Conservation (phyloP, 2,113 vertebrate species). For the Spea multiplicata region DNA sequence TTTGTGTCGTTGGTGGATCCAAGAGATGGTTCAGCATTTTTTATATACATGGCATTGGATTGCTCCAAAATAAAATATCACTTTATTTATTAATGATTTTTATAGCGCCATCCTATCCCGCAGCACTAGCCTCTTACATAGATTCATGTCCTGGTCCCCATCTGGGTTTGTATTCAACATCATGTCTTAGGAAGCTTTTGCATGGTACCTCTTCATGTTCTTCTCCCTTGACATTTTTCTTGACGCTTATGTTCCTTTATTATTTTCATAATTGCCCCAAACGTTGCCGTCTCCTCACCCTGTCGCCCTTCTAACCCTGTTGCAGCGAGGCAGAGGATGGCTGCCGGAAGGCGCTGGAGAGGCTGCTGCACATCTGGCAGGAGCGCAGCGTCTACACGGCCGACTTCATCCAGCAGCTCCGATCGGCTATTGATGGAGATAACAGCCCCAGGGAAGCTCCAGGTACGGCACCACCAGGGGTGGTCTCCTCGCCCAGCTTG, state of each 20-base stretch:
- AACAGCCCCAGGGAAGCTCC: constrained; percentile 82
- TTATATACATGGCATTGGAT: too few relatives aligned
- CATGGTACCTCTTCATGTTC: too few relatives aligned
- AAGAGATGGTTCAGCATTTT: too few relatives aligned
- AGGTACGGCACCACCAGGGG: constrained; percentile 65
- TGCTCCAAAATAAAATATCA: too few relatives aligned
- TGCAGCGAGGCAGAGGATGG: constrained; percentile 88
- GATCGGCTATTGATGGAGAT: constrained; percentile 90
- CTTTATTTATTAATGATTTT: too few relatives aligned
- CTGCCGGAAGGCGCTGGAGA: constrained; percentile 93
- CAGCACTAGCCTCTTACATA: too few relatives aligned
- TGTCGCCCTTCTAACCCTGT: constrained; percentile 32
- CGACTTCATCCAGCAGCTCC: constrained; percentile 96
- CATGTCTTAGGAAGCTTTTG: too few relatives aligned
- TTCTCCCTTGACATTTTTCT: not conserved
- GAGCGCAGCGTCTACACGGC: constrained; percentile 88
- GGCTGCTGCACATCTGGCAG: constrained; percentile 96
- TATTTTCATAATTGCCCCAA: too few relatives aligned
- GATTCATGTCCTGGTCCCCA: too few relatives aligned
- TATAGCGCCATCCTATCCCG: too few relatives aligned
- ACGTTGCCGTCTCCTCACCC: not conserved
- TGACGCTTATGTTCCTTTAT: not conserved
- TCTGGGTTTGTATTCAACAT: too few relatives aligned
- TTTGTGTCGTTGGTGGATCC: too few relatives aligned
- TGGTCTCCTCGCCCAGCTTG: not conserved